Evolutionary conservation across 2,888 invertebrate species (phyloP).

Genomic region (Mimumesa dahlbomi): DNA sequence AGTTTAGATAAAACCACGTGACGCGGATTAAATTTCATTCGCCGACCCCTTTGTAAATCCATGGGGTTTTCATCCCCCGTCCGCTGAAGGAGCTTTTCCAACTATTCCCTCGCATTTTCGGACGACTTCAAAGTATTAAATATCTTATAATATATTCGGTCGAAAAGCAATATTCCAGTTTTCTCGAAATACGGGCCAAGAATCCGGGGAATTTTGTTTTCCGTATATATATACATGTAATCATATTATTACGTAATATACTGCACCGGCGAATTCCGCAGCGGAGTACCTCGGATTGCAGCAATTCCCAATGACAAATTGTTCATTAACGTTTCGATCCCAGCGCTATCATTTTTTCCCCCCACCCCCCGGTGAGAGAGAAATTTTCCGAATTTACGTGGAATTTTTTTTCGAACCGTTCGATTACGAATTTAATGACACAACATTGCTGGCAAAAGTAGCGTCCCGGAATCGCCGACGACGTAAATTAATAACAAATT

Average conservation of each 20-base stretch:
- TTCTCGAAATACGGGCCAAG: constrained; percentile 10
- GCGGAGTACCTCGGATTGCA: constrained; percentile 12
- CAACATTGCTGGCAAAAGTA: no score
- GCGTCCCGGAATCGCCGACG: no score
- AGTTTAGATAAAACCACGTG: not conserved
- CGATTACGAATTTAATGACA: no score
- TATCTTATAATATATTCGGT: constrained; percentile 30
- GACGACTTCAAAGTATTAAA: constrained; percentile 32
- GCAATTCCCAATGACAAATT: not conserved
- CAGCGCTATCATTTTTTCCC: no score
- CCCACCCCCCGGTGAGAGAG: no score
- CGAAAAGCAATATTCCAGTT: constrained; percentile 32
- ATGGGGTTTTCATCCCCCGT: constrained; percentile 19
- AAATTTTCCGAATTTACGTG: no score
- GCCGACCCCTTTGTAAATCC: constrained; percentile 1
- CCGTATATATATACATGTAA: constrained; percentile 14
- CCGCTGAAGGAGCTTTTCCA: constrained; percentile 24
- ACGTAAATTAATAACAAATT: no score
- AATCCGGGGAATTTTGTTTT: constrained; percentile 44
- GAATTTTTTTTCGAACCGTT: no score
- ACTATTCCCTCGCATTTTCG: constrained; percentile 13
- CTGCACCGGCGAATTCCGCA: not conserved
- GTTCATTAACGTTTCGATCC: not conserved
- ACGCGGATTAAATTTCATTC: not conserved
- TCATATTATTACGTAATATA: constrained; percentile 36